Conservation (phyloP, 1,140 invertebrate genomes). For the Cotesia typhae region DNA sequence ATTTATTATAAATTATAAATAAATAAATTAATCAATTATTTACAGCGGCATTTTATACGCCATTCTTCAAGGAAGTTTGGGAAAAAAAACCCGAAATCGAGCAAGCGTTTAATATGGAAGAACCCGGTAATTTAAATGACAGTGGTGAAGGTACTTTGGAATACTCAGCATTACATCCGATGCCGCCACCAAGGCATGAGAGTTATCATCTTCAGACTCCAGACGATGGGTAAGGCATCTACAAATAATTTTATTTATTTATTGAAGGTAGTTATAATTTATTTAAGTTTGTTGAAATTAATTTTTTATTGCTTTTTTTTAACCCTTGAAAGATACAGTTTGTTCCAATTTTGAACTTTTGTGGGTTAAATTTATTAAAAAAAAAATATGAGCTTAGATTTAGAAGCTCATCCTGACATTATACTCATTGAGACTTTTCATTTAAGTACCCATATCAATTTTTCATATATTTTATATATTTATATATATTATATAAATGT, state of each 20-base stretch:
- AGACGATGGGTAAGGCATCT: conserved; percentile 71
- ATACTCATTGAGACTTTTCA: no score
- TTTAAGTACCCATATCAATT: no score
- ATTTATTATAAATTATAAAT: background rate
- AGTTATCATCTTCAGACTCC: conserved; percentile 73
- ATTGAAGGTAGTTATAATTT: conserved; percentile 1
- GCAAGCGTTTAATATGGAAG: conserved; percentile 90
- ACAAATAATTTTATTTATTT: conserved; percentile 27
- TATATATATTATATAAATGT: no score
- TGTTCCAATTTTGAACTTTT: background rate
- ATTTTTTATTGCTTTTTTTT: background rate
- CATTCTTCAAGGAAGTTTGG: conserved; percentile 96
- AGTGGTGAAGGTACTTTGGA: conserved; percentile 78
- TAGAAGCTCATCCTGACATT: no score
- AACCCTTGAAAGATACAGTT: background rate
- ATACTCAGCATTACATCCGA: conserved; percentile 71
- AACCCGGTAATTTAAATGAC: conserved; percentile 71
- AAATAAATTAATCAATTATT: conserved; percentile 41
- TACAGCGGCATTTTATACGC: conserved; percentile 92
- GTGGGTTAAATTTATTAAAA: no score
- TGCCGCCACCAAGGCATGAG: conserved; percentile 76
- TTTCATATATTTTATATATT: no score
- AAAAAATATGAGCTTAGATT: no score
- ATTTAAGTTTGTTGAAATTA: conserved; percentile 18
- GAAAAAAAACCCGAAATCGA: conserved; percentile 95